A percentile compares a stretch with the other conserved stretches of the same genome.
phyloP scores from a whole-genome alignment of 1,140 invertebrate species.

The Heliconius hewitsoni region DNA sequence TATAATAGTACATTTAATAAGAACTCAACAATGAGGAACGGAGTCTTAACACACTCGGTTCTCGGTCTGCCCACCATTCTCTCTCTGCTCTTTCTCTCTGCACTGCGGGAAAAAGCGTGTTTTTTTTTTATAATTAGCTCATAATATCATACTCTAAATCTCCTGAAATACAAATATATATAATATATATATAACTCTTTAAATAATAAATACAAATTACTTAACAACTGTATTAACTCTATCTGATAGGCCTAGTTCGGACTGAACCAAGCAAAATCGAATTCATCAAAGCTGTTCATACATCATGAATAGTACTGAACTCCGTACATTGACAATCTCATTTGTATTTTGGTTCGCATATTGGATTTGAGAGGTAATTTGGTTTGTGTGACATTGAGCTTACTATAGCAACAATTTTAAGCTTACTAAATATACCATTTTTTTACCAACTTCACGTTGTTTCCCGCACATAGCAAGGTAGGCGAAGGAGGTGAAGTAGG shows the following conservation, averaged over 20 bases:
- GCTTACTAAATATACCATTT: not conserved
- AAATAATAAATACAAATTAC: not conserved
- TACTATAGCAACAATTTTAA: no score
- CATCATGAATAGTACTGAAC: not conserved
- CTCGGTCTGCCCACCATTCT: no score
- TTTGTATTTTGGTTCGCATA: not conserved
- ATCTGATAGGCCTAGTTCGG: not conserved
- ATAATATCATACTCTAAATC: no score
- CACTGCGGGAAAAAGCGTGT: no score
- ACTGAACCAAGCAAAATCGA: not conserved
- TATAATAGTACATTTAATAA: no score
- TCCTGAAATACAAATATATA: no score
- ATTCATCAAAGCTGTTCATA: constrained; percentile 5
- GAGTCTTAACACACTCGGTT: no score
- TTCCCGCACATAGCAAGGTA: not conserved
- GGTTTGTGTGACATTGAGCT: not conserved
- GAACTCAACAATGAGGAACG: no score
- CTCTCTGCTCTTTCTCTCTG: no score
- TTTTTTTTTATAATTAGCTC: no score
- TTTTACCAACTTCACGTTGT: not conserved
- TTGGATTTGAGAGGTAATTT: not conserved
- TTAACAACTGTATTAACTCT: not conserved
- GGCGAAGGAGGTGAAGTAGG: not conserved
- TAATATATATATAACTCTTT: no score
- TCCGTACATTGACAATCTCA: constrained; percentile 5